Evolutionary conservation across 2,888 invertebrate genomes (phyloP).

Genomic region (Pycnomerus fuliginosus): DNA sequence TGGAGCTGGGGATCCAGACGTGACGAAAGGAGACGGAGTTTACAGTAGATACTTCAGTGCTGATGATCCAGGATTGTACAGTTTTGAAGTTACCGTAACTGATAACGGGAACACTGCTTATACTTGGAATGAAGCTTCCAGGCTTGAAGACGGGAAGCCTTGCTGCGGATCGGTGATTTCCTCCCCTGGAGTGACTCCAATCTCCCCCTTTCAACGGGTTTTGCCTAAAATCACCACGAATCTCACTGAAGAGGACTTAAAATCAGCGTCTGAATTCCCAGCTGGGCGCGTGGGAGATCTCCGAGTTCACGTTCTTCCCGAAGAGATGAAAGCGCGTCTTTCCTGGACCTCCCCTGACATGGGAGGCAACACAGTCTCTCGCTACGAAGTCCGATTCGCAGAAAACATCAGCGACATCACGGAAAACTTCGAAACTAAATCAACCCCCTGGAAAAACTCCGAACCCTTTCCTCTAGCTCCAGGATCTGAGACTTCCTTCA

Average conservation of each 20-base stretch:
- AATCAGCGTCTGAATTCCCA: conserved; percentile 41
- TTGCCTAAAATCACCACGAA: conserved; percentile 54
- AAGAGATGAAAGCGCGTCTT: conserved; percentile 55
- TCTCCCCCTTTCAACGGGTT: conserved; percentile 57
- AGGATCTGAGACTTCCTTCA: conserved; percentile 57
- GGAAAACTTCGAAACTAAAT: conserved; percentile 54
- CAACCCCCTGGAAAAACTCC: conserved; percentile 52
- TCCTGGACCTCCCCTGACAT: conserved; percentile 64
- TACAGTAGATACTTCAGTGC: conserved; percentile 63
- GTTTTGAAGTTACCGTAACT: conserved; percentile 54
- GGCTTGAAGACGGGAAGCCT: conserved; percentile 32
- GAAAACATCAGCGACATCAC: conserved; percentile 51
- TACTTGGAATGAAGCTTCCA: conserved; percentile 49
- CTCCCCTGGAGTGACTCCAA: conserved; percentile 53
- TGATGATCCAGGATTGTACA: conserved; percentile 53
- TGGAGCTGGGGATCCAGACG: conserved; percentile 65
- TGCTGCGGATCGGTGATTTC: conserved; percentile 59
- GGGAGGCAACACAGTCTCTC: conserved; percentile 54
- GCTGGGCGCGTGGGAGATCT: conserved; percentile 60
- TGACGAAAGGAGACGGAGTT: conserved; percentile 64
- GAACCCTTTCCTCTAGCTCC: conserved; percentile 54
- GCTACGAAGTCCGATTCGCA: conserved; percentile 58
- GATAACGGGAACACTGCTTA: conserved; percentile 60
- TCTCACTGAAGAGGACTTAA: conserved; percentile 50
- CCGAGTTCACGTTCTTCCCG: conserved; percentile 51